Evolutionary conservation across 2,888 invertebrate genomes (phyloP).

Genomic region (Didymodactylos carnosus): DNA sequence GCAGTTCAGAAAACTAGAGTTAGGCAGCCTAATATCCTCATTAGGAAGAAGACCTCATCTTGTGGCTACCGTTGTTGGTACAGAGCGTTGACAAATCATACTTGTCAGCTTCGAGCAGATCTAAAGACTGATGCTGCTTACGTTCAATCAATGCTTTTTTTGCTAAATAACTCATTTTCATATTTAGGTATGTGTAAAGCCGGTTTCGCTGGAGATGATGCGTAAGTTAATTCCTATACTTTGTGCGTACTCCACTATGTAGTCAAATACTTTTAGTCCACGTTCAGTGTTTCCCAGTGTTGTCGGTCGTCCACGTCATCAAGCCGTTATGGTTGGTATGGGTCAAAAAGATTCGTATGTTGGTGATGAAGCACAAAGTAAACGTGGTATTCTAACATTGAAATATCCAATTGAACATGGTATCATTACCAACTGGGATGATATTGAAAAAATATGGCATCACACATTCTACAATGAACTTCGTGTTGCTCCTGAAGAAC

Average conservation of each 20-base stretch:
- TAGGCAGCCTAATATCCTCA: too few relatives aligned
- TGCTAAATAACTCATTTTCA: too few relatives aligned
- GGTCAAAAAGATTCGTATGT: conserved; percentile 44
- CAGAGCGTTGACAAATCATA: too few relatives aligned
- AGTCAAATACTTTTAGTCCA: too few relatives aligned
- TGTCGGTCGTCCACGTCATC: conserved; percentile 15
- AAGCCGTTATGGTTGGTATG: conserved; percentile 69
- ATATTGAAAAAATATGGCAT: conserved; percentile 33
- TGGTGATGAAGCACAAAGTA: conserved; percentile 23
- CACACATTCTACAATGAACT: conserved; percentile 31
- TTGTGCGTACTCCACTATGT: background rate
- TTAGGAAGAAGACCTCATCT: too few relatives aligned
- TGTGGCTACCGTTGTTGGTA: too few relatives aligned
- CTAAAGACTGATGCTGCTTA: too few relatives aligned
- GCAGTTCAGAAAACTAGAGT: too few relatives aligned
- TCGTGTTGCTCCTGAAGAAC: conserved; percentile 46
- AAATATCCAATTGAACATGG: conserved; percentile 29
- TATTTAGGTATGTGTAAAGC: conserved; percentile 14
- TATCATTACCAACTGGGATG: conserved; percentile 29
- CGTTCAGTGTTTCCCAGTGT: conserved; percentile 14
- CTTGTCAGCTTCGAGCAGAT: too few relatives aligned
- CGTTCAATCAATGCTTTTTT: too few relatives aligned
- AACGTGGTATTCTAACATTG: conserved; percentile 28
- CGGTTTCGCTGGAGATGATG: conserved; percentile 15
- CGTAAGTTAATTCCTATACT: too few relatives aligned